These are phyloP conservation scores for Petroica traversi DNA, from an alignment of 2,113 vertebrate species.

Conservation along the genomic window DNA sequence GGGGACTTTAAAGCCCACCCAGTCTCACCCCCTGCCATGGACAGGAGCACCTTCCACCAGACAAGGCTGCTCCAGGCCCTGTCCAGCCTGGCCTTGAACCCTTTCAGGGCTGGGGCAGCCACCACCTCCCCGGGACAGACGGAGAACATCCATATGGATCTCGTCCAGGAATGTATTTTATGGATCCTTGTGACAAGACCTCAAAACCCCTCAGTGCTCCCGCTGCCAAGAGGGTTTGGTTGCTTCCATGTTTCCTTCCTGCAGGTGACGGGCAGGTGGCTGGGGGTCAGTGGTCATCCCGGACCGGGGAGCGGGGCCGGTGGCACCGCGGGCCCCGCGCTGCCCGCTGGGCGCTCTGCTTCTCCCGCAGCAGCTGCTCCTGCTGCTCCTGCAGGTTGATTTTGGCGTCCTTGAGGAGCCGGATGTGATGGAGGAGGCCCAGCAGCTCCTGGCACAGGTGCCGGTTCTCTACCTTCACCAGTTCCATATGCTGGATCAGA, in stretches of 20 bases:
- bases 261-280: fast-evolving
- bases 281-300: not conserved
- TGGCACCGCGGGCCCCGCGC: fast-evolving
- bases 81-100: not conserved
- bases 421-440: not conserved
- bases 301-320: fast-evolving
- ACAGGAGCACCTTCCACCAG: not conserved
- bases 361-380: not conserved
- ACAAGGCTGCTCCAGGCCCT: not conserved
- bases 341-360: not conserved
- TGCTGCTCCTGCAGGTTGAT: not conserved
- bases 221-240: not conserved
- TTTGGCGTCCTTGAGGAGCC: not conserved
- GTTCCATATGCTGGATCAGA: not conserved
- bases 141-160: fast-evolving
- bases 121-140: not conserved
- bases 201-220: fast-evolving
- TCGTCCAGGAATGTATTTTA: not conserved
- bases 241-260: fast-evolving
- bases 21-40: not conserved
- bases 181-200: not conserved
- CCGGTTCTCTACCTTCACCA: not conserved
- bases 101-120: no score
- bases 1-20: not conserved
- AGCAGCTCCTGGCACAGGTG: not conserved